These are phyloP conservation scores for Nibea albiflora DNA, from an alignment of 2,113 vertebrate species.

Conservation along the genomic window DNA sequence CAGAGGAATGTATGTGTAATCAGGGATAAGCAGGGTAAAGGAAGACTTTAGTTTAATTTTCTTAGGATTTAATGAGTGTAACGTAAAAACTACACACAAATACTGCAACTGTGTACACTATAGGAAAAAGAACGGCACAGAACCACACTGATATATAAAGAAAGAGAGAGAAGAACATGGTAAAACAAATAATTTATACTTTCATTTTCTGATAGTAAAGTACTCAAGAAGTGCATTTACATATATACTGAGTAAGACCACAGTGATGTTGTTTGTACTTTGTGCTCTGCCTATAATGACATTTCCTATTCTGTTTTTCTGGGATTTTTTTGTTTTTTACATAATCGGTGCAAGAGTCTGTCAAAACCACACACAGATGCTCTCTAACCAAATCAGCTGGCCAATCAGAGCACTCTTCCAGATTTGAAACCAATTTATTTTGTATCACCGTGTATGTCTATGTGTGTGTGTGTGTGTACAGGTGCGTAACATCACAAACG, in stretches of 20 bases:
- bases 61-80: slow-evolving; percentile 20
- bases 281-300: background rate
- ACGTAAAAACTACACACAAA: slow-evolving; percentile 3
- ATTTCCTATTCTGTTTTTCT: background rate
- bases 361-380: slow-evolving; percentile 24
- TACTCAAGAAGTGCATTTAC: background rate
- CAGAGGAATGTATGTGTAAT: background rate
- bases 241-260: background rate
- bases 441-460: background rate
- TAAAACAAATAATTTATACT: background rate
- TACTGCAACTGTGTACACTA: background rate
- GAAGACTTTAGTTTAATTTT: slow-evolving; percentile 11
- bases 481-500: background rate
- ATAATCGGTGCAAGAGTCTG: slow-evolving; percentile 19
- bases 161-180: background rate
- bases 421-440: slow-evolving; percentile 26
- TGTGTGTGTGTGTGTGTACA: background rate
- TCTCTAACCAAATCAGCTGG: slow-evolving; percentile 22
- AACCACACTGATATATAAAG: background rate
- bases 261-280: background rate
- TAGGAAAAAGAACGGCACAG: background rate
- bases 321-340: background rate
- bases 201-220: too few species aligned
- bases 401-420: slow-evolving; percentile 12
- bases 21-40: slow-evolving; percentile 10